Conservation (phyloP, 2,888 invertebrate species). For the Patella depressa region DNA sequence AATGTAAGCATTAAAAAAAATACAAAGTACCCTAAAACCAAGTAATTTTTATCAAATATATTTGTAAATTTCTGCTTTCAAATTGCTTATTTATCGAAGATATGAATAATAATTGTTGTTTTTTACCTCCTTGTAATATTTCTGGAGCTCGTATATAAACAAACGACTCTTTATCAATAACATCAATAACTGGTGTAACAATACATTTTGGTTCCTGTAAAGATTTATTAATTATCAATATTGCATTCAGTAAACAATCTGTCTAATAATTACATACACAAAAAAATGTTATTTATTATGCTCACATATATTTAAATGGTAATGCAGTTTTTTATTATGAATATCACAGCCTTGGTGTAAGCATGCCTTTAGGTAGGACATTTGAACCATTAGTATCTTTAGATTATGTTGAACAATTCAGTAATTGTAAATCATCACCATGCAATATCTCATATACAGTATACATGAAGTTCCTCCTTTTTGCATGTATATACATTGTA, state of each 20-base stretch:
- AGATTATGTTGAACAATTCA: too few relatives aligned
- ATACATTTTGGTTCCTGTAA: slow-evolving; percentile 54
- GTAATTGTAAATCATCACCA: too few relatives aligned
- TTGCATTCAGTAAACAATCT: background rate
- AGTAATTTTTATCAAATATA: background rate
- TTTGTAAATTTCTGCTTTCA: too few relatives aligned
- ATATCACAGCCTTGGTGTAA: too few relatives aligned
- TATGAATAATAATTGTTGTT: too few relatives aligned
- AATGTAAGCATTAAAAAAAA: background rate
- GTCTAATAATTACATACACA: background rate
- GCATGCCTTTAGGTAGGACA: too few relatives aligned
- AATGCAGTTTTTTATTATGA: too few relatives aligned
- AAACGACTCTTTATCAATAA: slow-evolving; percentile 71
- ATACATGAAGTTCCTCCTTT: too few relatives aligned
- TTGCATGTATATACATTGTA: too few relatives aligned
- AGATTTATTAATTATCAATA: background rate
- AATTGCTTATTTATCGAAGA: too few relatives aligned
- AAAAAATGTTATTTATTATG: background rate
- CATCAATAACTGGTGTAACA: slow-evolving; percentile 73
- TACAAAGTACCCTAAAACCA: background rate
- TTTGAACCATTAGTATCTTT: too few relatives aligned
- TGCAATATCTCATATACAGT: too few relatives aligned
- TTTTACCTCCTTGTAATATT: slow-evolving; percentile 71
- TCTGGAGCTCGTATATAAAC: slow-evolving; percentile 67
- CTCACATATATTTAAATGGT: background rate